Conservation (phyloP, 2,113 vertebrate genomes). For the Epinephelus lanceolatus region DNA sequence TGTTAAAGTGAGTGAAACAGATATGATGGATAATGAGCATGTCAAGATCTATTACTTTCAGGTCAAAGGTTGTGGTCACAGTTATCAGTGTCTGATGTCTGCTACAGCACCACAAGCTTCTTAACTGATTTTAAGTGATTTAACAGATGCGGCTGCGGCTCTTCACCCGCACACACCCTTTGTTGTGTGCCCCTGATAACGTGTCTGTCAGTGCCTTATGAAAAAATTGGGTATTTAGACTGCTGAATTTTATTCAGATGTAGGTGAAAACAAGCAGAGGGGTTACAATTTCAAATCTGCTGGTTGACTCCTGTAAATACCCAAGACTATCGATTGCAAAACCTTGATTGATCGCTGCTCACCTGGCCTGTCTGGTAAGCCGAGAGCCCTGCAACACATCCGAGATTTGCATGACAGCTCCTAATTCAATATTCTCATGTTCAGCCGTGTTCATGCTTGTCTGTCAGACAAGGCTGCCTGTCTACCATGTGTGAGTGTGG, state of each 20-base stretch:
- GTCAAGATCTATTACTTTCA: conserved; percentile 65
- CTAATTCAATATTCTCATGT: conserved; percentile 82
- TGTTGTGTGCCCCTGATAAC: not conserved
- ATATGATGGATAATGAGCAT: conserved; percentile 61
- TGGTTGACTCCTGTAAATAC: conserved; percentile 14
- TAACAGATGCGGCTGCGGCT: conserved; percentile 69
- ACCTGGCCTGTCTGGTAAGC: conserved; percentile 55
- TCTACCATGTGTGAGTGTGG: conserved; percentile 66
- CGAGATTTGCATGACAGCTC: conserved; percentile 47
- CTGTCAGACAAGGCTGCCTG: conserved; percentile 57
- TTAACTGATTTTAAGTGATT: conserved; percentile 83
- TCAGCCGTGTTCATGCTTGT: conserved; percentile 46
- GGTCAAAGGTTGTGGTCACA: conserved; percentile 74
- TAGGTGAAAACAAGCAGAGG: not conserved
- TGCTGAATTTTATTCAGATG: not conserved
- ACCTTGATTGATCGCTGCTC: conserved; percentile 40
- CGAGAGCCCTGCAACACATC: conserved; percentile 42
- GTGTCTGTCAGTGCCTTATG: not conserved
- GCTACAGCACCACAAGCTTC: conserved; percentile 56
- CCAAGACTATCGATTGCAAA: conserved; percentile 22
- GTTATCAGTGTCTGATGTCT: conserved; percentile 65
- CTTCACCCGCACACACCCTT: conserved; percentile 18
- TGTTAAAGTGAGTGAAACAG: conserved; percentile 51
- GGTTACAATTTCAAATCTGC: not conserved
- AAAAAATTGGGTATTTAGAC: not conserved